Conservation (phyloP, 2,113 vertebrate genomes). For the Mesitornis unicolor region DNA sequence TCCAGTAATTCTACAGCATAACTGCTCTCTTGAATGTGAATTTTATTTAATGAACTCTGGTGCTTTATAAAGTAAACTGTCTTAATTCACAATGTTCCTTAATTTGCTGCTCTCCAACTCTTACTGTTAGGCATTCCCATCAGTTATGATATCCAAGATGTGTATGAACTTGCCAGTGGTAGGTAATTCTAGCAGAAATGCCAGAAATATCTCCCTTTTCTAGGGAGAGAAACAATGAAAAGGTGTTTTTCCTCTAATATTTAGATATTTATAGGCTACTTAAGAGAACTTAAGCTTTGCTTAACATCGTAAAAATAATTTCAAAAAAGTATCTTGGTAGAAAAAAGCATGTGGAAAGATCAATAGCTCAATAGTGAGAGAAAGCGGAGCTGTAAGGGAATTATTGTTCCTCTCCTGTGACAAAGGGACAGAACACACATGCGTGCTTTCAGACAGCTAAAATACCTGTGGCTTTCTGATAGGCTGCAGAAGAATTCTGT, state of each 20-base stretch:
- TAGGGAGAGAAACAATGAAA: neutral
- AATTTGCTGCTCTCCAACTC: neutral
- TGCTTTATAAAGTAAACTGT: neutral
- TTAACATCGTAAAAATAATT: neutral
- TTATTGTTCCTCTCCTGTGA: neutral
- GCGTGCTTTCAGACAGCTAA: neutral
- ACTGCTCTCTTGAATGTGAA: neutral
- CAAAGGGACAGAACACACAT: neutral
- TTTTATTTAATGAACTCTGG: neutral
- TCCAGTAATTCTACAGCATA: neutral
- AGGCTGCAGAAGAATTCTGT: neutral
- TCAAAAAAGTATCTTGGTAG: neutral
- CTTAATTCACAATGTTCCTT: neutral
- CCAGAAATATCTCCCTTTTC: neutral
- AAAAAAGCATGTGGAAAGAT: neutral
- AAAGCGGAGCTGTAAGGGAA: neutral
- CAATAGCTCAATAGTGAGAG: neutral
- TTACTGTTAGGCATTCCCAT: neutral
- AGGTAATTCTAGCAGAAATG: neutral
- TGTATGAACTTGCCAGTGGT: neutral
- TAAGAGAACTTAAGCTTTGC: neutral
- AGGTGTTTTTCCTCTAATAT: neutral
- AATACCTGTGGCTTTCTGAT: neutral
- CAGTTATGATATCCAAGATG: neutral
- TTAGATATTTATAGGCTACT: neutral